Percentiles rank a stretch among this genome's conserved stretches.
phyloP scores from a whole-genome alignment of 2,888 invertebrate species.

The Phengaris arion region DNA sequence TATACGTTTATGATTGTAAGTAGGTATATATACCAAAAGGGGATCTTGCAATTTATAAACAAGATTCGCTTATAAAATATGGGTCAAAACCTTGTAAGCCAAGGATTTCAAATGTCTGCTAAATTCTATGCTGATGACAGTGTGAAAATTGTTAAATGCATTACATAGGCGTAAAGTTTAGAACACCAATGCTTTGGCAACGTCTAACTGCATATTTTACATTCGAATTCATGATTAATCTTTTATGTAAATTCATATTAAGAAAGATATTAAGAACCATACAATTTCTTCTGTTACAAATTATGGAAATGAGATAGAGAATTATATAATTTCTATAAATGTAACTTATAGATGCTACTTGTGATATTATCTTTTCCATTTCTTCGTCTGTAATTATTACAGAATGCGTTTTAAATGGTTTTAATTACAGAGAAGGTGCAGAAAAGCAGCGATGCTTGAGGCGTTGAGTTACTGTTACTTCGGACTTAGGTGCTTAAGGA shows the following conservation, averaged over 20 bases:
- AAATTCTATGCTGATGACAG: too few relatives aligned
- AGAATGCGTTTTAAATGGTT: conserved; percentile 70
- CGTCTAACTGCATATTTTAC: not conserved
- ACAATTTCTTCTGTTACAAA: conserved; percentile 26
- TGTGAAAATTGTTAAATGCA: not conserved
- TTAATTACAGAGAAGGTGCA: conserved; percentile 69
- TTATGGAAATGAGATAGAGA: conserved; percentile 29
- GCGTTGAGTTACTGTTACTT: conserved; percentile 40
- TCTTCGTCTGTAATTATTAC: conserved; percentile 58
- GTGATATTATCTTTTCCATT: conserved; percentile 60
- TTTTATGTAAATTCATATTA: conserved; percentile 23
- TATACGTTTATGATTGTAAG: too few relatives aligned
- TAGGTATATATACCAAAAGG: too few relatives aligned
- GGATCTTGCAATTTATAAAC: too few relatives aligned
- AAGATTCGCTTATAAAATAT: too few relatives aligned
- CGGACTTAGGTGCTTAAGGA: conserved; percentile 39
- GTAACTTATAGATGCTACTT: conserved; percentile 38
- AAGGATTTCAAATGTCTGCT: too few relatives aligned
- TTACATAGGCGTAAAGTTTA: not conserved
- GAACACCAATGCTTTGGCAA: too few relatives aligned
- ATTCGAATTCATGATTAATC: conserved; percentile 11
- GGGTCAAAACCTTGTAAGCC: too few relatives aligned
- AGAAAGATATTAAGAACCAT: conserved; percentile 16
- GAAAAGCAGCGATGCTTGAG: conserved; percentile 55
- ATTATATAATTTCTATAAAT: conserved; percentile 38